These are phyloP conservation scores for Lathronympha strigana DNA, from an alignment of 2,888 invertebrate genomes.

Conservation along the genomic window DNA sequence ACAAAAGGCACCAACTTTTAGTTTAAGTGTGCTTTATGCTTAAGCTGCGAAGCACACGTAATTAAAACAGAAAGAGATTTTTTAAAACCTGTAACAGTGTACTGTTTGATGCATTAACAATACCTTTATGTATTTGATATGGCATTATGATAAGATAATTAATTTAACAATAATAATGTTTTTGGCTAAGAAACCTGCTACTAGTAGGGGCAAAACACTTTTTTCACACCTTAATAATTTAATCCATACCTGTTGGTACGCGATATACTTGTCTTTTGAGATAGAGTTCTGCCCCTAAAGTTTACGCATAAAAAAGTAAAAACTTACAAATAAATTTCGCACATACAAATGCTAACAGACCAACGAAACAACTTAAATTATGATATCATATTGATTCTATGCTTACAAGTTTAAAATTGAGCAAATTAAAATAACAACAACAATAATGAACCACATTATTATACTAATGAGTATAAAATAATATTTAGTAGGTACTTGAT, in stretches of 20 bases:
- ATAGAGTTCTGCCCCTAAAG: conserved; percentile 23
- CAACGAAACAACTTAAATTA: conserved; percentile 64
- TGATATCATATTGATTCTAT: conserved; percentile 67
- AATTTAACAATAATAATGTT: conserved; percentile 25
- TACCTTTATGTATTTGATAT: conserved; percentile 15
- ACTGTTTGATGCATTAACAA: conserved; percentile 24
- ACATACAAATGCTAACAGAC: conserved; percentile 49
- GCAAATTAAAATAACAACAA: conserved; percentile 83
- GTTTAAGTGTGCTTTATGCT: conserved; percentile 47
- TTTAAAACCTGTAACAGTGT: conserved; percentile 24
- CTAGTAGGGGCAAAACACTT: conserved; percentile 21
- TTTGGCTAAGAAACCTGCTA: conserved; percentile 25
- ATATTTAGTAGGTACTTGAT: conserved; percentile 63
- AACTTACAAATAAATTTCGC: conserved; percentile 43
- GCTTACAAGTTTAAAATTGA: conserved; percentile 80
- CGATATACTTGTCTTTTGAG: neutral
- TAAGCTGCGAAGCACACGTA: conserved; percentile 27
- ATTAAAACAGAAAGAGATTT: conserved; percentile 9
- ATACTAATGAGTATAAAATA: conserved; percentile 72
- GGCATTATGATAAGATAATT: conserved; percentile 2
- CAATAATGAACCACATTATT: conserved; percentile 71
- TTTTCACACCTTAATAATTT: neutral
- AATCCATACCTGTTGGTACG: neutral
- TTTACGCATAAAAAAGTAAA: conserved; percentile 35
- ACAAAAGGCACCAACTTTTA: conserved; percentile 56